Percentiles rank a stretch among this genome's conserved stretches.
Evolutionary conservation across 2,888 invertebrate species (phyloP).

Genomic region (Ctena decussata): DNA sequence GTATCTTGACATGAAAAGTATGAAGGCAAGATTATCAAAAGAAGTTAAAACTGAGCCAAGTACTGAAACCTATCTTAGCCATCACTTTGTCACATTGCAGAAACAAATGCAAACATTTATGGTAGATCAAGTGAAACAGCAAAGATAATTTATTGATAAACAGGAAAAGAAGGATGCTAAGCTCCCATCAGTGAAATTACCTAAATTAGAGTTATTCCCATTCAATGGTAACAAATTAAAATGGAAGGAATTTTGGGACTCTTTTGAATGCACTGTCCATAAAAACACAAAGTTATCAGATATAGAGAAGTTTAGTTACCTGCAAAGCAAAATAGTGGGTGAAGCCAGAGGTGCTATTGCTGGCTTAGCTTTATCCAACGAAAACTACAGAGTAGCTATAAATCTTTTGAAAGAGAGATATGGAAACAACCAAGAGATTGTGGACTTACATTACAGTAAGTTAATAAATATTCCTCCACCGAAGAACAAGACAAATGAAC

Average conservation of each 20-base stretch:
- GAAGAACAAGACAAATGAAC: background rate
- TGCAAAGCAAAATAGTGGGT: background rate
- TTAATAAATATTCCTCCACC: constrained; percentile 18
- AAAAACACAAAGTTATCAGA: background rate
- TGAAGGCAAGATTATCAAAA: background rate
- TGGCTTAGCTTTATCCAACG: constrained; percentile 28
- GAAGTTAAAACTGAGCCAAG: background rate
- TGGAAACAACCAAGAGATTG: constrained; percentile 33
- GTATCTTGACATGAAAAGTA: background rate
- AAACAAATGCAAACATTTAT: background rate
- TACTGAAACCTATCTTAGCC: background rate
- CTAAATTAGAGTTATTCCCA: background rate
- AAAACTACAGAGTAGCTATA: constrained; percentile 28
- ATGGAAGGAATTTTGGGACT: constrained; percentile 40
- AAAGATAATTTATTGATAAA: background rate
- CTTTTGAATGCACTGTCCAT: constrained; percentile 15
- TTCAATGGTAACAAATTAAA: background rate
- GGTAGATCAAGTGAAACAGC: background rate
- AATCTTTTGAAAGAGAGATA: constrained; percentile 24
- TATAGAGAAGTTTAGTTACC: constrained; percentile 21
- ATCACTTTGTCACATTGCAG: background rate
- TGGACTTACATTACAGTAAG: constrained; percentile 23
- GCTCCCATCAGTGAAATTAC: background rate
- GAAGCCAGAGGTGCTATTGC: constrained; percentile 27
- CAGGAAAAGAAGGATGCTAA: background rate